These are phyloP conservation scores for Pristiophorus japonicus DNA, from an alignment of 2,113 vertebrate genomes.

Conservation along the genomic window DNA sequence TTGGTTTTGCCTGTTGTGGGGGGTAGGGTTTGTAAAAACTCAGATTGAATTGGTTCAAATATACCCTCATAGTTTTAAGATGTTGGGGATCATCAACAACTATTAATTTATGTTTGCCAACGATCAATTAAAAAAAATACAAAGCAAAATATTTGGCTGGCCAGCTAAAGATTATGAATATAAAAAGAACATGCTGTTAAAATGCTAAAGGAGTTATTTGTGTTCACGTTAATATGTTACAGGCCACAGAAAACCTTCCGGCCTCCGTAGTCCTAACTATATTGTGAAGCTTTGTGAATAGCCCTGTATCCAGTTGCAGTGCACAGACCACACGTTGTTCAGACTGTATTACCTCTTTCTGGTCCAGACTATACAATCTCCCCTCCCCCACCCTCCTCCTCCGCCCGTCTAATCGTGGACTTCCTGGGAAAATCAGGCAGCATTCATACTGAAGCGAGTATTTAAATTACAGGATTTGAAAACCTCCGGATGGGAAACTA, in stretches of 20 bases:
- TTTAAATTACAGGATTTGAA: constrained; percentile 22
- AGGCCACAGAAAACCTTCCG: not conserved
- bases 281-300: constrained; percentile 15
- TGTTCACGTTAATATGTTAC: not conserved
- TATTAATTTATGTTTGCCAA: not conserved
- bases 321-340: constrained; percentile 15
- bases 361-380: constrained; percentile 8
- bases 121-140: not conserved
- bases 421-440: constrained; percentile 24
- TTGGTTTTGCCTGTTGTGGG: not conserved
- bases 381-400: not conserved
- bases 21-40: not conserved
- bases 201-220: not conserved
- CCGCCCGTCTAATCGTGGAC: constrained; percentile 7
- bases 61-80: not conserved
- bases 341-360: not conserved
- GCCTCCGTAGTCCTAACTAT: not conserved
- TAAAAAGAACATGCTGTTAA: not conserved
- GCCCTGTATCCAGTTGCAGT: constrained; percentile 18
- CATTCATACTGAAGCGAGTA: not conserved
- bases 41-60: not conserved
- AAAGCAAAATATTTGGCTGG: not conserved
- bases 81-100: not conserved
- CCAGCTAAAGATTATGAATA: not conserved
- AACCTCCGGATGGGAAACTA: not conserved